A percentile compares a stretch with the other conserved stretches of the same genome.
Conservation (phyloP, 2,888 invertebrate species). For the Melipona bicolor region DNA sequence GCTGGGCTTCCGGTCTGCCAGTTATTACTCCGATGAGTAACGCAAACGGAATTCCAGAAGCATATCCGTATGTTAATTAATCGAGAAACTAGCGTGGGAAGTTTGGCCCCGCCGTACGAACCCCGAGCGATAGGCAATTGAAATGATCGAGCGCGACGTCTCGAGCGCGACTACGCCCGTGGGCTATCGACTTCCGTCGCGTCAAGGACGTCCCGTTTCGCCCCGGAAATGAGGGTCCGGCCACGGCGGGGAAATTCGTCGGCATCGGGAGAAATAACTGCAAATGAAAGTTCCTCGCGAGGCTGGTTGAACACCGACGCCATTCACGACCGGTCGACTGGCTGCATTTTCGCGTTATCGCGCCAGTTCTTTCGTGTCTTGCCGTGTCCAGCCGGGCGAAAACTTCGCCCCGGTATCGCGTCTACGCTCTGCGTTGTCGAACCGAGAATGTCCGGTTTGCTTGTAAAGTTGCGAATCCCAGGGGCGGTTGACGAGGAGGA, state of each 20-base stretch:
- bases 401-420: background rate
- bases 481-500: too few species aligned
- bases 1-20: background rate
- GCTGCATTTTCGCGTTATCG: conserved; percentile 38
- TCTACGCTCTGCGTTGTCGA: background rate
- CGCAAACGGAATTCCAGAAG: conserved; percentile 25
- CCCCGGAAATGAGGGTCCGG: conserved; percentile 16
- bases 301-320: background rate
- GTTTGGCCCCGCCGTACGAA: conserved; percentile 16
- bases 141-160: conserved; percentile 27
- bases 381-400: background rate
- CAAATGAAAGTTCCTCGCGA: conserved; percentile 40
- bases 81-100: conserved; percentile 42
- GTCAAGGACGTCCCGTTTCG: background rate
- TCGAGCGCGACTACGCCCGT: background rate
- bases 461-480: background rate
- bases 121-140: conserved; percentile 22
- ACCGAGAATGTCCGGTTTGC: background rate
- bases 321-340: background rate
- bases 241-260: conserved; percentile 20
- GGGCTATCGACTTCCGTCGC: background rate
- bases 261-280: conserved; percentile 35
- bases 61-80: conserved; percentile 54
- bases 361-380: background rate
- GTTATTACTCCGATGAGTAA: conserved; percentile 43